phyloP scores from a whole-genome alignment of 2,113 vertebrate species.

The Hippolais icterina region DNA sequence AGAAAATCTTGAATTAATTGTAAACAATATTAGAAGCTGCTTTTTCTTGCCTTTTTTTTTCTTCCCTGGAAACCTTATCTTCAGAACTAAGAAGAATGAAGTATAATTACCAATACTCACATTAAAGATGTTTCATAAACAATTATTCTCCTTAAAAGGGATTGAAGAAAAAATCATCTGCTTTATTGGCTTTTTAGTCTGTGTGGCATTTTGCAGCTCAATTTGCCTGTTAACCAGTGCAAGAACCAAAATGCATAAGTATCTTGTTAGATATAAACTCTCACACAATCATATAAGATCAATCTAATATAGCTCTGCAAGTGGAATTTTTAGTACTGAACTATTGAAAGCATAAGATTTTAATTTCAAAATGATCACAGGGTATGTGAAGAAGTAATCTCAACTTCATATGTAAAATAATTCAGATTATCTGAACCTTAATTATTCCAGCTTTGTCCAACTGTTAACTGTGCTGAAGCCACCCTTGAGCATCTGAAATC shows the following conservation, averaged over 20 bases:
- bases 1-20: neutral
- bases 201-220: neutral
- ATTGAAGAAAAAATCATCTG: neutral
- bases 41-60: neutral
- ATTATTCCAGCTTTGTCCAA: neutral
- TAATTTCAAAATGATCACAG: neutral
- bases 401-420: neutral
- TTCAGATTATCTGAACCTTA: neutral
- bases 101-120: neutral
- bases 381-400: neutral
- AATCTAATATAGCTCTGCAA: neutral
- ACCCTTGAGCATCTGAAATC: neutral
- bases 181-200: neutral
- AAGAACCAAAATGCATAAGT: accelerated
- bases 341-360: neutral
- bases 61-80: accelerated
- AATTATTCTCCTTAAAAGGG: neutral
- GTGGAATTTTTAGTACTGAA: neutral
- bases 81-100: neutral
- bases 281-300: neutral
- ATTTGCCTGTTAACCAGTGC: neutral
- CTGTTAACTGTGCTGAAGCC: neutral
- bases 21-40: neutral
- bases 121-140: neutral
- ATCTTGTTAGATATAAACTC: neutral